Base-by-base conservation (phyloP, 1,140 invertebrate genomes). In the Paracyclopina nana region DNA sequence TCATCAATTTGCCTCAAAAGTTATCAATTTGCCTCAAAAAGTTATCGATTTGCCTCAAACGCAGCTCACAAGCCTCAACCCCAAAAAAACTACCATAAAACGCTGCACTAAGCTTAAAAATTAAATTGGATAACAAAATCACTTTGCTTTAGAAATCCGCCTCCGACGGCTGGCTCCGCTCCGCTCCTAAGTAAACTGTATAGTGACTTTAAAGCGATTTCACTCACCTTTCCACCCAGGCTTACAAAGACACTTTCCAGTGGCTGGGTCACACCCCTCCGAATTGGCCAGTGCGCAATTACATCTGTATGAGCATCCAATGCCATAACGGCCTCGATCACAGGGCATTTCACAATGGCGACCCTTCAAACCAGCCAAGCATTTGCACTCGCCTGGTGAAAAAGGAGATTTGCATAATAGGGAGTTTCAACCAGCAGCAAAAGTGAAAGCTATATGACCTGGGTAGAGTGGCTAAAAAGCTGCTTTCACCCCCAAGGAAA, bases 311-410 rank as follows among this genome's bases (percentile, higher is more conserved):
- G 63, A 63, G 61, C 85, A 90, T 53, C 70, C 71, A 27, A 72
- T 68, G 0, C 85, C 84, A 60, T 78, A 87, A 50, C 56, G 68
- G 44, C 77, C 77, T 2, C 64, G 59, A 8, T 72, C 63, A 62
- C 84, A 88, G 54, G 70, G 72, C 34, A 72, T 65, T 56, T 84
- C 76, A 62, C 91, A 97, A 43, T 72, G 68, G 11, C 73, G 64
- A 9, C 88, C 88, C 40, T 64, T 75, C 65, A 73, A 92, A 6
- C 91, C 91, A 30, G 86, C 70, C 0, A 77, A 72, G 70, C 92
- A 96, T 27, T 76, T 76, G 63, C 90, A 96, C 50, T 71, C 71
- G 52, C 86, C 85, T 80, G 58, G 20, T 52, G 45, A 25, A 60
- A 16, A 56, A 16, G 20, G n/a, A 29, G 22, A 22, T 2, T 20